Base-by-base conservation (phyloP, 2,113 vertebrate species). In the Mionectes macconnelli region DNA sequence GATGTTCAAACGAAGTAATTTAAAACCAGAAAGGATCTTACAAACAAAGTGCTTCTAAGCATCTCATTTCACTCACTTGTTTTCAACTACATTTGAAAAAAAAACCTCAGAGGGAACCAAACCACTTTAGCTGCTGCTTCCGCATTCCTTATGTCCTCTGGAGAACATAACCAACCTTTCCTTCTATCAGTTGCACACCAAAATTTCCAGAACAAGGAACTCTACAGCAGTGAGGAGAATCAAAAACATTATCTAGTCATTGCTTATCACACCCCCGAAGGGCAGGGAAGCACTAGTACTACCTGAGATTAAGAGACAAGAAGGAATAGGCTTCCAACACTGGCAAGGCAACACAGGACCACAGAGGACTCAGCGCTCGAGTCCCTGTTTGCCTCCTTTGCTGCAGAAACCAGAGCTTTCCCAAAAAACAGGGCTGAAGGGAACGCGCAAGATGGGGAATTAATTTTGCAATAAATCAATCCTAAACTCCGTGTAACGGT, bases 11-110 rank as follows among this genome's bases (percentile, higher is more conserved):
- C 0, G 6, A 91, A 94, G 87, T 86, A 56, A 96, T 93, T 92
- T 97, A 52, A 91, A 96, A 84, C 74, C 86, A 96, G 90, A 91
- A 91, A 87, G 74, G 75, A 70, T 44, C 70, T 91, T 83, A 77
- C 69, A 87, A 88, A 91, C 74, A 77, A 86, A 87, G 72, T 77
- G 85, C 84, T 93, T 93, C 72, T 73, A 81, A 93, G 74, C 27
- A 4, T 73, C 12, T 39, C 81, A 72, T 94, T 96, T 69, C 63
- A 50, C 89, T 91, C 50, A 23, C 82, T 94, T 79, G 81, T 89
- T 91, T 97, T 76, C 81, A 86, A 31, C 78, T 66, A 63, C 17
- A 64, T 84, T 56, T 83, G 78, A 67, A 85, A 80, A 75, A 75
- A 45, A 63, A 85, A 56, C 63, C 92, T 94, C 82, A 69, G 81